Conservation (phyloP, 2,888 invertebrate species). For the Blastobasis lacticolella region DNA sequence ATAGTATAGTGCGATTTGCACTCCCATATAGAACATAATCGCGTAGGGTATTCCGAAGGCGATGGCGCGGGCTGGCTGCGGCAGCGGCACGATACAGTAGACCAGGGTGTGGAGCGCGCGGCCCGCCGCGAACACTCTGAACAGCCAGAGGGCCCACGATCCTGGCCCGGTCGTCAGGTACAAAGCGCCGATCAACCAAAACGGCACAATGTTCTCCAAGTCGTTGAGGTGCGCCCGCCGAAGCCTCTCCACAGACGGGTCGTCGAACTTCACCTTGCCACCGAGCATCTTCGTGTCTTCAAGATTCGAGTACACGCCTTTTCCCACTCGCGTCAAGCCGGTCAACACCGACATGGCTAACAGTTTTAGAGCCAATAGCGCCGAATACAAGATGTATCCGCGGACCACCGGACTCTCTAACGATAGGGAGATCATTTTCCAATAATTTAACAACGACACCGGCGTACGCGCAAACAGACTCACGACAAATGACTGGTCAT, state of each 20-base stretch:
- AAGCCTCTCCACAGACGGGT: constrained; percentile 45
- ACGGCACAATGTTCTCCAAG: constrained; percentile 81
- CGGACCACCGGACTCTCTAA: constrained; percentile 37
- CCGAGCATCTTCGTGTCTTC: constrained; percentile 41
- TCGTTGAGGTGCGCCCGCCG: constrained; percentile 80
- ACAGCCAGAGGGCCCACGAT: constrained; percentile 46
- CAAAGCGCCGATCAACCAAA: constrained; percentile 74
- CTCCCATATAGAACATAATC: constrained; percentile 49
- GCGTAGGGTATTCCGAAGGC: constrained; percentile 39
- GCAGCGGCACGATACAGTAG: constrained; percentile 76
- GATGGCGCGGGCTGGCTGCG: constrained; percentile 68
- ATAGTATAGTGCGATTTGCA: constrained; percentile 40
- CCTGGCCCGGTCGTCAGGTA: constrained; percentile 76
- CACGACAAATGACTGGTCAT: too few species aligned
- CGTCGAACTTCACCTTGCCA: constrained; percentile 50
- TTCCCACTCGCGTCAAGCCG: constrained; percentile 27
- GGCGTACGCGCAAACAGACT: too few species aligned
- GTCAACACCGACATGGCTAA: constrained; percentile 36
- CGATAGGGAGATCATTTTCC: constrained; percentile 34
- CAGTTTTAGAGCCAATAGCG: constrained; percentile 48
- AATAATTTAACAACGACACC: too few species aligned
- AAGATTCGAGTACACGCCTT: constrained; percentile 45
- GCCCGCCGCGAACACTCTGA: constrained; percentile 68
- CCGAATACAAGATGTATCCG: constrained; percentile 50
- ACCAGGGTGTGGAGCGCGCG: constrained; percentile 77